phyloP scores from a whole-genome alignment of 2,797 vertebrate species.

The Chromobotia macracanthus region DNA sequence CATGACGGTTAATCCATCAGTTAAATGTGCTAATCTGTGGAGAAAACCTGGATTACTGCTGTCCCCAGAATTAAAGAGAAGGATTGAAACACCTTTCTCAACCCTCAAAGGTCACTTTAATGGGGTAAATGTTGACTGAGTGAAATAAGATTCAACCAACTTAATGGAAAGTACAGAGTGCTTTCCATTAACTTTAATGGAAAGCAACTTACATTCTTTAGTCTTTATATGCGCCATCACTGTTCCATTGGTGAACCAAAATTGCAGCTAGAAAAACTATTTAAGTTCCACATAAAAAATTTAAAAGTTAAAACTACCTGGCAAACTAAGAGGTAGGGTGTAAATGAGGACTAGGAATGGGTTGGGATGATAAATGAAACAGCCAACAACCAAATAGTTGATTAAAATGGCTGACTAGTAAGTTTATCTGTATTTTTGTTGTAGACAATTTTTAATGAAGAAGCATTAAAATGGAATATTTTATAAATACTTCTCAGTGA shows the following conservation, averaged over 20 bases:
- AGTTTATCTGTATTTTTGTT: no score
- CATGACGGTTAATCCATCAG: constrained; percentile 40
- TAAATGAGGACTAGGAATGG: no score
- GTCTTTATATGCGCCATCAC: background rate
- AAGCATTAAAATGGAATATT: no score
- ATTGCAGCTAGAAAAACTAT: background rate
- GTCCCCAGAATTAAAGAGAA: constrained; percentile 35
- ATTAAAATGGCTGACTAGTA: no score
- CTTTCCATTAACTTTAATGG: no score
- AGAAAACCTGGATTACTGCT: constrained; percentile 43
- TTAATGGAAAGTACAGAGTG: background rate
- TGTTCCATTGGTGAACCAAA: background rate
- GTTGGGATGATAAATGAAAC: no score
- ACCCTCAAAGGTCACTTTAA: constrained; percentile 16
- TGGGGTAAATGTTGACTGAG: background rate
- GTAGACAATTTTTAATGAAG: no score
- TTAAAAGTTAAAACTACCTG: background rate
- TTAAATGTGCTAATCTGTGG: constrained; percentile 57
- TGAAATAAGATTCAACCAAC: background rate
- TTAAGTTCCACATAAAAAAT: no score
- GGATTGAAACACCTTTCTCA: constrained; percentile 25
- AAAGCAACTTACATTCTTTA: background rate
- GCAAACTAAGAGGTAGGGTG: no score
- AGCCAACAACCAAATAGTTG: no score
- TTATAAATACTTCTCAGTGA: no score